Evolutionary conservation across 2,113 vertebrate species (phyloP).

Genomic region (Halichoerus grypus): DNA sequence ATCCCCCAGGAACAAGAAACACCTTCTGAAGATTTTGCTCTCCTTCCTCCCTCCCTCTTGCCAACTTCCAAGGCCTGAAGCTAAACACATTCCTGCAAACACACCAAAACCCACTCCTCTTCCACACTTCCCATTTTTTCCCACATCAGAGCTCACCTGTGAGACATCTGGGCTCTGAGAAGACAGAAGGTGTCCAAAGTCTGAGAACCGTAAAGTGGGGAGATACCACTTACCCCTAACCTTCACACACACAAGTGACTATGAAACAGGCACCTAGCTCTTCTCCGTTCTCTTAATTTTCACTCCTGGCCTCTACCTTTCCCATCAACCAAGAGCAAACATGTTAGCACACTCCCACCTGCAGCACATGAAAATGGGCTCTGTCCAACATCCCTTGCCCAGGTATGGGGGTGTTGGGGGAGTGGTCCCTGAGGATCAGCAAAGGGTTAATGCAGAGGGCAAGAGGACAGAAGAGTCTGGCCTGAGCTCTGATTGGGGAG

Average conservation of each 20-base stretch:
- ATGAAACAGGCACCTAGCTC: not conserved
- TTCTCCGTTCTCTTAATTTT: conserved; percentile 33
- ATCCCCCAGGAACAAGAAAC: conserved; percentile 59
- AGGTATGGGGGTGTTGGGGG: conserved; percentile 50
- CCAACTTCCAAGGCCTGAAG: conserved; percentile 63
- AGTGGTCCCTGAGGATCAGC: conserved; percentile 83
- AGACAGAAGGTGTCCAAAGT: not conserved
- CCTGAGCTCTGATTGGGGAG: conserved; percentile 66
- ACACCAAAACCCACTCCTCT: conserved; percentile 46
- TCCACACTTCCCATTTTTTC: not conserved
- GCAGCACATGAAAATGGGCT: conserved; percentile 67
- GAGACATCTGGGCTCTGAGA: conserved; percentile 32
- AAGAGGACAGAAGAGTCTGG: conserved; percentile 47
- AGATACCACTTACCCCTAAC: not conserved
- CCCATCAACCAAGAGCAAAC: conserved; percentile 68
- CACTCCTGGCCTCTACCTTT: conserved; percentile 51
- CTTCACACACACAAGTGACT: conserved; percentile 23
- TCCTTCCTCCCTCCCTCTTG: conserved; percentile 53
- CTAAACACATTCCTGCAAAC: conserved; percentile 65
- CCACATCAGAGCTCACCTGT: conserved; percentile 52
- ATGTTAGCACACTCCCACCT: conserved; percentile 39
- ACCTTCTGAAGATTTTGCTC: conserved; percentile 49
- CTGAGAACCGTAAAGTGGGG: not conserved
- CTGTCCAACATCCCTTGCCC: conserved; percentile 65
- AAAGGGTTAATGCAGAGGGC: conserved; percentile 64